Evolutionary conservation across 2,113 vertebrate genomes (phyloP), one percentile per base, ranked within the genome.

Genomic region (Prolemur simus): DNA sequence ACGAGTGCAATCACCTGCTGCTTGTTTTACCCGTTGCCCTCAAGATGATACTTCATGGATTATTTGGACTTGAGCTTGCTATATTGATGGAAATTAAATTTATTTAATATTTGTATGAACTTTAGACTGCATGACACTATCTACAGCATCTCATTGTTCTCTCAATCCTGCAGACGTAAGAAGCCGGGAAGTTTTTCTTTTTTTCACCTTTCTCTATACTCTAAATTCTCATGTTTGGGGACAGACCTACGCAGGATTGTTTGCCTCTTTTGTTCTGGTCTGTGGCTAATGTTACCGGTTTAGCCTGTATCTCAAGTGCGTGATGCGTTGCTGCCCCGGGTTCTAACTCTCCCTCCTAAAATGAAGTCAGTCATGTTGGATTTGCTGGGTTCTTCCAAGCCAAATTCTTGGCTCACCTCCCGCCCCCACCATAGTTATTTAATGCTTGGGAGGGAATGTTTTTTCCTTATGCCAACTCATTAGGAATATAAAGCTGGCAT

Each of bases 181-280:
- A 74, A 64, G 37, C 7, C 54, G 9, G 52, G 76, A 15, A 17
- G 17, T 63, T 63, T 63, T 29, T 13, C 27, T 13, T 49, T 84
- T 84, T 63, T 39, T 32, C 7, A 11, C 54, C 17, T 71, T 54
- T 89, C 18, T 96, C 92, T 95, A 54, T 9, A 0, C 9, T 10
- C 23, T 95, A 60, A 92, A 92, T 97, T 89, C 85, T 91, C 60
- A 23, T 54, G 93, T 97, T 96, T 96, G 96, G 96, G 82, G 47
- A 47, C 83, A 95, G 95, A 94, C 29, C 66, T 73, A 60, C 74
- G 86, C 64, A 94, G 76, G 73, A 45, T n/a, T 8, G 6, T 64
- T 58, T 17, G 52, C 13, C 11, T 63, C 54, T 80, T 29, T 58
- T 8, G 23, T 60, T 71, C 6, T 18, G 78, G 37, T 37, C 27